These are phyloP conservation scores for Lithophane socia DNA, from an alignment of 2,888 invertebrate species.

Conservation along the genomic window DNA sequence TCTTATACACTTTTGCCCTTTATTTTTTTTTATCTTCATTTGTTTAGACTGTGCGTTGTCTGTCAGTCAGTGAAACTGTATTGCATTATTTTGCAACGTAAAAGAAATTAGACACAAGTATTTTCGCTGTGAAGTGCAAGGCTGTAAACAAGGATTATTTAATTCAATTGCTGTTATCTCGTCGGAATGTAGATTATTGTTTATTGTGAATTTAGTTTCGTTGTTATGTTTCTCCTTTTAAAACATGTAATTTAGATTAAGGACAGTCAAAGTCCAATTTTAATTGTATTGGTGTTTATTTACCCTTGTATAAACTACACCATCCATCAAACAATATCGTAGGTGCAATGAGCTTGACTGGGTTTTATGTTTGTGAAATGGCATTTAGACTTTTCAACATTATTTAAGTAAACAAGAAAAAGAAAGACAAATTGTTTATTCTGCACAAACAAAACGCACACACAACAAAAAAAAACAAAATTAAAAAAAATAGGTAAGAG, in stretches of 20 bases:
- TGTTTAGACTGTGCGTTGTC: background rate
- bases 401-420: background rate
- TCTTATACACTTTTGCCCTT: background rate
- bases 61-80: too few relatives aligned
- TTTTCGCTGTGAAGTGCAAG: slow-evolving; percentile 2
- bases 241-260: slow-evolving; percentile 18
- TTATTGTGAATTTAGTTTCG: too few relatives aligned
- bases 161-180: slow-evolving; percentile 25
- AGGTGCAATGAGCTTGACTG: background rate
- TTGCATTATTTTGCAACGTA: background rate
- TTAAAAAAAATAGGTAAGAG: too few relatives aligned
- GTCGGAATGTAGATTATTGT: slow-evolving; percentile 9
- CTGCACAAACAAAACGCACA: too few relatives aligned
- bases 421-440: too few relatives aligned
- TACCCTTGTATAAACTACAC: background rate
- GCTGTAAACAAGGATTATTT: slow-evolving; percentile 12
- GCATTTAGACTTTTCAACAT: background rate
- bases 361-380: background rate
- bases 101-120: background rate
- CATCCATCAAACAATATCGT: background rate
- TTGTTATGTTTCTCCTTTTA: slow-evolving; percentile 15
- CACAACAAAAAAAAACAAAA: too few relatives aligned
- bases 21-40: background rate
- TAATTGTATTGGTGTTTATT: slow-evolving; percentile 14
- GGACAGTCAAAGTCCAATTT: slow-evolving; percentile 36